Conservation (phyloP, 2,797 vertebrate species). For the Hephaestus fuliginosus region DNA sequence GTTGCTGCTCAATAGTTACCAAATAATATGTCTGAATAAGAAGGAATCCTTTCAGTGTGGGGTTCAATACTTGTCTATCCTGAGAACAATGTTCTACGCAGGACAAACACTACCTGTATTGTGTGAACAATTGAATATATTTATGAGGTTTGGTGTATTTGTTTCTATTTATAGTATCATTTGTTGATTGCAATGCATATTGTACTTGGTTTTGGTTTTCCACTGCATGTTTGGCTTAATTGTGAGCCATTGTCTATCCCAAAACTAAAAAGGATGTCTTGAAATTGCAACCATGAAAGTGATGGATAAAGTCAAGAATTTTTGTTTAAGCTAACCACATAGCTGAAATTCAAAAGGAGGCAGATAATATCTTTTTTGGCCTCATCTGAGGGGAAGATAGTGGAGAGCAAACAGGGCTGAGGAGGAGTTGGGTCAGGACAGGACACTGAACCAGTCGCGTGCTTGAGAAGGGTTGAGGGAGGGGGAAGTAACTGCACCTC, state of each 20-base stretch:
- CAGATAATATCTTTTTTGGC: conserved; percentile 8
- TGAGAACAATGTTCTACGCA: background rate
- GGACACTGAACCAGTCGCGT: conserved; percentile 45
- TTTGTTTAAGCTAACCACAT: conserved; percentile 6
- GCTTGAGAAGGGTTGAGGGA: conserved; percentile 22
- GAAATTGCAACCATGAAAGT: background rate
- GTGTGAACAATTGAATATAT: background rate
- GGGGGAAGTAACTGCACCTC: conserved; percentile 44
- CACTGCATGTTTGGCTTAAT: conserved; percentile 7
- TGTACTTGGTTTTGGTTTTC: background rate
- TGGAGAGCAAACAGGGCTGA: conserved; percentile 11
- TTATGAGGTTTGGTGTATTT: background rate
- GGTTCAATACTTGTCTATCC: conserved; percentile 16
- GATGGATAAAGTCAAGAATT: background rate
- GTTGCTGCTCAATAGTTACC: conserved; percentile 27
- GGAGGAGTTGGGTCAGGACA: conserved; percentile 43
- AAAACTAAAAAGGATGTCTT: background rate
- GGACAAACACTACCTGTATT: background rate
- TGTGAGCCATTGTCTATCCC: background rate
- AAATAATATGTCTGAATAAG: conserved; percentile 23
- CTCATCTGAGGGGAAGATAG: conserved; percentile 1
- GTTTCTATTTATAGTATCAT: background rate
- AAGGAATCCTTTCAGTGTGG: conserved; percentile 9
- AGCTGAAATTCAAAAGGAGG: conserved; percentile 12
- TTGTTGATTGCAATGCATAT: background rate